Conservation (phyloP, 2,113 vertebrate species). For the Pelecanus crispus region DNA sequence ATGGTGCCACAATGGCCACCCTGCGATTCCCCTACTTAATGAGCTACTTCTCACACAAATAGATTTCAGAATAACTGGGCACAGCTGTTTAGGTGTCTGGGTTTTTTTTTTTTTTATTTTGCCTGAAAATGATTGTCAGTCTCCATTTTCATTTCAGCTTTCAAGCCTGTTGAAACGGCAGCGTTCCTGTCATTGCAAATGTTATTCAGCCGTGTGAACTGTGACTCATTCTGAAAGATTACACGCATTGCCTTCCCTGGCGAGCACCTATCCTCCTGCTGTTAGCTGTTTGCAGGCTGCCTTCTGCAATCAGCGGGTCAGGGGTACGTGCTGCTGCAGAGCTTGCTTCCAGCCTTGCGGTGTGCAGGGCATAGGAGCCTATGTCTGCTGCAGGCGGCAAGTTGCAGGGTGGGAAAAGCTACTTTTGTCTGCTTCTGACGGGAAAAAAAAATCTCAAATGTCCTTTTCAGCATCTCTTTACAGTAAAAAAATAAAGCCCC, state of each 20-base stretch:
- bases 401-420: neutral
- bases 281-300: neutral
- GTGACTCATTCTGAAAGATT: conserved; percentile 27
- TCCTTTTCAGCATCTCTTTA: neutral
- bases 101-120: neutral
- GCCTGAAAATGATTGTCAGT: conserved; percentile 19
- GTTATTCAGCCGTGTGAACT: neutral
- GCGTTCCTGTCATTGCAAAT: conserved; percentile 20
- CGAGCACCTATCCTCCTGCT: neutral
- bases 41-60: neutral
- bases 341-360: neutral
- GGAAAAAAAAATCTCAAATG: neutral
- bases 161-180: conserved; percentile 15
- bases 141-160: conserved; percentile 37
- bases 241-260: neutral
- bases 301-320: neutral
- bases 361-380: neutral
- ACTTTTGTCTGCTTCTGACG: neutral
- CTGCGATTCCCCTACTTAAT: neutral
- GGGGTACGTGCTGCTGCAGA: neutral
- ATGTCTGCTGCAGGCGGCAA: neutral
- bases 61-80: neutral
- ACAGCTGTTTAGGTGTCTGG: neutral
- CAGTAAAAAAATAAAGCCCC: neutral
- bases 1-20: neutral